phyloP scores from a whole-genome alignment of 2,888 invertebrate species.

The Meta bourneti region DNA sequence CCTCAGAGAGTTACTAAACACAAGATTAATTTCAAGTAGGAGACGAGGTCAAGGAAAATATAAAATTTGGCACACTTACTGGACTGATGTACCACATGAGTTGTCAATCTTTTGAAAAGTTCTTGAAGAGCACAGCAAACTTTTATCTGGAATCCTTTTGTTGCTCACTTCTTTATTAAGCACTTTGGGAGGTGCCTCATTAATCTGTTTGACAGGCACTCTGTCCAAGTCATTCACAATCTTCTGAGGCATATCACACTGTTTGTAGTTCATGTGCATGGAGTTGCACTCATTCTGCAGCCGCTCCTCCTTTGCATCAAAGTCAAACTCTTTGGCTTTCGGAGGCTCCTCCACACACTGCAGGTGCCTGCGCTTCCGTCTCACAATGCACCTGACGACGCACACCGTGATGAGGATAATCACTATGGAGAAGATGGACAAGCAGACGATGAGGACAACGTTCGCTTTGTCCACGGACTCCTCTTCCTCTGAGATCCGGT shows the following conservation, averaged over 20 bases:
- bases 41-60: too few species aligned
- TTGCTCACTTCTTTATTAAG: constrained; percentile 66
- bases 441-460: constrained; percentile 34
- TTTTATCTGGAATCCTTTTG: constrained; percentile 62
- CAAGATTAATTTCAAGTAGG: too few species aligned
- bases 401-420: constrained; percentile 40
- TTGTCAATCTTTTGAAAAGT: constrained; percentile 68
- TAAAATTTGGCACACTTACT: not conserved
- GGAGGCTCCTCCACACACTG: not conserved
- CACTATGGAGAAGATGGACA: constrained; percentile 25
- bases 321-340: constrained; percentile 53
- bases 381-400: constrained; percentile 18
- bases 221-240: constrained; percentile 73
- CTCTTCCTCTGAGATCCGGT: constrained; percentile 56
- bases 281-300: constrained; percentile 68
- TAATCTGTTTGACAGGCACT: constrained; percentile 54
- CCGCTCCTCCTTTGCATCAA: constrained; percentile 51
- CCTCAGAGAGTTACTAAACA: too few species aligned
- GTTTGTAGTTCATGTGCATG: constrained; percentile 69
- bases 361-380: constrained; percentile 11
- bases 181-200: constrained; percentile 73
- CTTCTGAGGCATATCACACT: constrained; percentile 61
- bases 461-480: constrained; percentile 10
- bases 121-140: constrained; percentile 50
- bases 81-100: constrained; percentile 39